Base-by-base conservation (phyloP, 2,888 invertebrate species). In the Hoplodrina ambigua region DNA sequence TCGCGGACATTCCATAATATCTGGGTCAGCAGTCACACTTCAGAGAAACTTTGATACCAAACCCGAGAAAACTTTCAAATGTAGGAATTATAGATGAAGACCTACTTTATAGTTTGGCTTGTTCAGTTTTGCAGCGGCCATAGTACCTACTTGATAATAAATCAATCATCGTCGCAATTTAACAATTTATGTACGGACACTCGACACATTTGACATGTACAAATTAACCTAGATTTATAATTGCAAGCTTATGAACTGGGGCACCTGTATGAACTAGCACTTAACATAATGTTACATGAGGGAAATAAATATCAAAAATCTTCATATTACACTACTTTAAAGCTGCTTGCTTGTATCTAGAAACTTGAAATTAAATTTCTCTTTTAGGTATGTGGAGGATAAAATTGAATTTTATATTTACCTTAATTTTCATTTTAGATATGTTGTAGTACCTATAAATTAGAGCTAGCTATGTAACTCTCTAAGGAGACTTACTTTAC, bases 311-410 rank as follows among this genome's bases (percentile, higher is more conserved):
- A 71, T 75, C 52, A 74, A 75, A 50, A 61, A 72, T 73, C 69
- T 81, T 80, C 78, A 85, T 83, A 84, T 81, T 60, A 82, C 71
- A 70, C 75, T 71, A 80, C 72, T 76, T 75, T 71, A 61, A 76
- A 69, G 41, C 58, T 55, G 54, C 25, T 59, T 69, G 69, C 33
- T 37, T 33, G 71, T 78, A 80, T 75, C 72, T 74, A 33, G 59
- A 69, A 68, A 75, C 63, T 62, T 66, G 30, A 66, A 80, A 75
- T 75, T 72, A 33, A 77, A 79, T 80, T 73, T 75, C 52, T 56
- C 59, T 56, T 75, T 44, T n/a, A n/a, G 25, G 25, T 73, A 53
- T 52, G 37, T 53, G 44, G 13, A 56, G 46, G 55, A 61, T 65
- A 54, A 79, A 85, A 81, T 83, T 78, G 57, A 75, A 66, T 69